These are phyloP conservation scores for Strix uralensis DNA, from an alignment of 2,113 vertebrate genomes.

Conservation along the genomic window DNA sequence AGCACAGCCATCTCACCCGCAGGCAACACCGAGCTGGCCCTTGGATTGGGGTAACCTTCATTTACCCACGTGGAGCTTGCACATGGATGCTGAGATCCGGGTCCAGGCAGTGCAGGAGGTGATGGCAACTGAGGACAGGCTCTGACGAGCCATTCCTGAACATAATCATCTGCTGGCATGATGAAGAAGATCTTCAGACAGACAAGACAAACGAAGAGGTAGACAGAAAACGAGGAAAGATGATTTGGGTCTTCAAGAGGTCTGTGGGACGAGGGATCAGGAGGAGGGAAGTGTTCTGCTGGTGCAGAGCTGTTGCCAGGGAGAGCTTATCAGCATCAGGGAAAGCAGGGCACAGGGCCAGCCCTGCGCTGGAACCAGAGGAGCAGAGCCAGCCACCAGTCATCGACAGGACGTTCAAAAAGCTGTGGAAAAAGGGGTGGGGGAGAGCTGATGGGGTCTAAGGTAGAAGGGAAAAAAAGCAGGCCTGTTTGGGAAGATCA, in stretches of 20 bases:
- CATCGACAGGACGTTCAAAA: rapidly evolving
- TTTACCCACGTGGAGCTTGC: neutral
- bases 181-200: neutral
- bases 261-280: neutral
- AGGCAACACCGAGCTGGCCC: neutral
- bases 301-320: neutral
- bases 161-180: neutral
- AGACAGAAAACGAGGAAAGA: neutral
- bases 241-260: neutral
- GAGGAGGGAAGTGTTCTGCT: neutral
- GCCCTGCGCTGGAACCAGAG: neutral
- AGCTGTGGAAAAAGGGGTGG: neutral
- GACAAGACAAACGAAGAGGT: neutral
- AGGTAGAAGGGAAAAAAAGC: neutral
- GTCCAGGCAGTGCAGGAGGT: neutral
- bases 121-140: neutral
- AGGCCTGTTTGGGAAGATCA: neutral
- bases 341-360: neutral
- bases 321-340: neutral
- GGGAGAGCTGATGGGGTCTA: neutral
- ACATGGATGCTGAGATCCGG: rapidly evolving
- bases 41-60: neutral
- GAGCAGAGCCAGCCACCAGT: neutral
- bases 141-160: neutral
- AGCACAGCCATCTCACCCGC: neutral